These are phyloP conservation scores for Macrosteles quadrilineatus DNA, from an alignment of 1,140 invertebrate genomes.

Conservation along the genomic window DNA sequence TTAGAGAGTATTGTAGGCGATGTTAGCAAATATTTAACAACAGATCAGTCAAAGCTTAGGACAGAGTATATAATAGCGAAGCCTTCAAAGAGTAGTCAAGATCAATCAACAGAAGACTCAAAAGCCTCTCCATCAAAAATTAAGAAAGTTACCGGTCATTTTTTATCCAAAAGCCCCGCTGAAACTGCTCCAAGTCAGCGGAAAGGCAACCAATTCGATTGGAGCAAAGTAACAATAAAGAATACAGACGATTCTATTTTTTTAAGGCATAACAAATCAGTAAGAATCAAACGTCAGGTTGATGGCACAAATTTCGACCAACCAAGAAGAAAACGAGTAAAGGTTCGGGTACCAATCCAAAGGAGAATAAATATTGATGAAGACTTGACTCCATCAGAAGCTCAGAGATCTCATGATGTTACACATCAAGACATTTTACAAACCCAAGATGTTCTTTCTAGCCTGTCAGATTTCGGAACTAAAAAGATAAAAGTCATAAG, in stretches of 20 bases:
- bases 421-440: slow-evolving; percentile 21
- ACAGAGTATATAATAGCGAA: slow-evolving; percentile 25
- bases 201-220: slow-evolving; percentile 51
- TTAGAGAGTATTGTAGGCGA: slow-evolving; percentile 83
- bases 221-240: slow-evolving; percentile 36
- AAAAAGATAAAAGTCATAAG: slow-evolving; percentile 33
- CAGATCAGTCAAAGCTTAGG: slow-evolving; percentile 9
- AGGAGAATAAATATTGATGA: slow-evolving; percentile 30
- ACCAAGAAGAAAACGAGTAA: slow-evolving; percentile 38
- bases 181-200: slow-evolving; percentile 59
- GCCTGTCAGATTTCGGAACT: slow-evolving; percentile 29
- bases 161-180: slow-evolving; percentile 64
- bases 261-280: neutral
- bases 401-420: slow-evolving; percentile 28
- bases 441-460: neutral
- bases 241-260: slow-evolving; percentile 11
- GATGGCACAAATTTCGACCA: neutral
- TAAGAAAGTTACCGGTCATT: slow-evolving; percentile 50
- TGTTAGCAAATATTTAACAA: slow-evolving; percentile 64
- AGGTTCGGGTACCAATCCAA: slow-evolving; percentile 40
- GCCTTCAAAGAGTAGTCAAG: slow-evolving; percentile 36
- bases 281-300: slow-evolving; percentile 16
- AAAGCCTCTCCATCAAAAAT: slow-evolving; percentile 22
- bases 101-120: slow-evolving; percentile 30
- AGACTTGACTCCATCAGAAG: slow-evolving; percentile 33